Base-by-base conservation (phyloP, 2,888 invertebrate genomes). In the Tachina lurida region DNA sequence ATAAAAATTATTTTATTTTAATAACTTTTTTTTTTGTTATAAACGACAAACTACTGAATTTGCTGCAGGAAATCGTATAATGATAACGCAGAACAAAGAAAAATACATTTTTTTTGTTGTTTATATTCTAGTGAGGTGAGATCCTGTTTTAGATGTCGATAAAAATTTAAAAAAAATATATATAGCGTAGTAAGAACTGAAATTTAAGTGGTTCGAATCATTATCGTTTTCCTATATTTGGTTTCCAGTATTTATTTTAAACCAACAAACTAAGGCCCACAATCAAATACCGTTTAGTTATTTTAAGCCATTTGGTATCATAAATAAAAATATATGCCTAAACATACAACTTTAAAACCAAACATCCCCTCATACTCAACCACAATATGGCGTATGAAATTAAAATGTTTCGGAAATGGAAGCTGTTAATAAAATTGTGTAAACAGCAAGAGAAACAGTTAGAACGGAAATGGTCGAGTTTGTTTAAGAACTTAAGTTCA, bases 341-440 rank as follows among this genome's bases (percentile, higher is more conserved):
- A n/a, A 13, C n/a, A 22, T 60, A 49, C 52, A 60, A 58, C 17
- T 60, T 68, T n/a, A n/a, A 22, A 58, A 58, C 19, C 19, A 41
- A 22, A 47, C 15, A 43, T 1, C 17, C 62, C 3, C 9, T 13
- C 5, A 13, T 9, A 17, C 9, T 10, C 15, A 22, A 49, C 58
- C 58, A 58, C 58, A 67, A 10, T 17, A 13, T 65, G 58, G 58
- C 41, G 49, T 41, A 60, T 60, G 43, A 8, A 65, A 77, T 77
- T 68, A 65, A 77, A 77, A 71, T 71, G 76, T 83, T 77, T 71
- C 31, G 70, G 70, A 52, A 71, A 56, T 71, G 43, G 47, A 43
- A 65, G 45, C 49, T 43, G 45, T 43, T 65, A 63, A 77, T 62
- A 67, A 74, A 60, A 45, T 80, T 62, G 47, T 52, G 58, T 56